Base-by-base conservation (phyloP, 2,888 invertebrate species). In the Sclerodermus sp. region DNA sequence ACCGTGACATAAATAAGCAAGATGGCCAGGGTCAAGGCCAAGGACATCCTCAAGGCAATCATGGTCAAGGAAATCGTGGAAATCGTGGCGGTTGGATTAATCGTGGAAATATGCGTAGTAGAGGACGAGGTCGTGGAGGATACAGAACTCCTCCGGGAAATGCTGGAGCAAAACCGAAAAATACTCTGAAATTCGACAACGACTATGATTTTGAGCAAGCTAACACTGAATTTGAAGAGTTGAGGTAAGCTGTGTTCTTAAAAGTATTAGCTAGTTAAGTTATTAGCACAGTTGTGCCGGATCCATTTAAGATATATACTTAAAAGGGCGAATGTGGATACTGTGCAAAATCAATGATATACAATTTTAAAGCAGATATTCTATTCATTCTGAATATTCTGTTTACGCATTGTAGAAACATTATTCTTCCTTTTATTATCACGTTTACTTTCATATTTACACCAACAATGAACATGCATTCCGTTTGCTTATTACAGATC, bases 151-250 rank as follows among this genome's bases (percentile, higher is more conserved):
- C 76, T 55, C 68, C 72, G 45, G 72, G 74, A 23, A 76, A 73
- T 42, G 43, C 68, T 30, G 64, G 67, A 30, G 70, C 64, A 36
- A 82, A 82, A 59, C 76, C 83, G 61, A 87, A 87, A 77, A 88
- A 87, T 69, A 87, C 87, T 12, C 85, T 96, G 60, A 95, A 95
- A 79, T 97, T 96, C 79, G 96, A 96, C 62, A 91, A 90, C 66
- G 98, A 99, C 75, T 99, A 95, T 75, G 99, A 99, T 80, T 99
- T 99, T 77, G 98, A 99, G 80, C 93, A 95, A 79, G 96, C 97
- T 51, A 98, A 99, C 79, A 95, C 93, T 36, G 90, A 97, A 80
- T 98, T 98, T 79, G 93, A 96, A 72, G 94, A 96, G 78, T 82
- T 97, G 51, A 87, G 84, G 73, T 82, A 57, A 40, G 40, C 18